Evolutionary conservation across 2,797 vertebrate species (phyloP), one percentile per base, ranked within the genome.

Genomic region (Sebastes trivittatus): DNA sequence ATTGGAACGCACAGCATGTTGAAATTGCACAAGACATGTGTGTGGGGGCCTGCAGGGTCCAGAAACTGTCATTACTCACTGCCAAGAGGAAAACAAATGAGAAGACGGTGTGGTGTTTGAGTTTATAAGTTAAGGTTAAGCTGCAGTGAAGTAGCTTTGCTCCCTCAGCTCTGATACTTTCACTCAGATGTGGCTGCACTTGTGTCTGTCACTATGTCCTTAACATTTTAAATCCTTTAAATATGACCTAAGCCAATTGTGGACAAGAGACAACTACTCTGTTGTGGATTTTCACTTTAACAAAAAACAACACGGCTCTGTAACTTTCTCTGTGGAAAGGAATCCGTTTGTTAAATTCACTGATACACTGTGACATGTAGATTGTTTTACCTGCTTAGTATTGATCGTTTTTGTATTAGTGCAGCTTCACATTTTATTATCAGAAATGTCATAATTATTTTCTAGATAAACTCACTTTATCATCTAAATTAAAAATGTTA

Each of bases 1-100:
- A 46, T 18, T 7, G 42, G 42, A 46, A 46, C 5, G 6, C 13
- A 42, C 38, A 42, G 38, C 38, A 42, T 77, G 23, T 72, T 80
- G 23, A 59, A 74, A 80, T 25, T 49, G 25, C 52, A 23, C 22
- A 38, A 38, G 36, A 38, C 13, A 18, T 68, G 61, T 7, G 4
- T 3, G 71, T 54, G 22, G 4, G 60, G 2, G 10, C n/a, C 25
- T 4, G 22, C n/a, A 7, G n/a, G 27, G 1, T 23, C 38, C 36
- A 71, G 55, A 72, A 70, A 49, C 11, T 18, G 5, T 55, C 27
- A 27, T 65, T 56, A n/a, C 14, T 81, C 56, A 56, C 5, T 71
- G 23, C 63, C 59, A 27, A 52, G 11, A 59, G n/a, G 38, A 66
- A 68, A 75, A 66, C n/a, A 30, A 75, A 82, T 29, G 1, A 72